Conservation (phyloP, 2,797 vertebrate species). For the Sebastes iracundus region DNA sequence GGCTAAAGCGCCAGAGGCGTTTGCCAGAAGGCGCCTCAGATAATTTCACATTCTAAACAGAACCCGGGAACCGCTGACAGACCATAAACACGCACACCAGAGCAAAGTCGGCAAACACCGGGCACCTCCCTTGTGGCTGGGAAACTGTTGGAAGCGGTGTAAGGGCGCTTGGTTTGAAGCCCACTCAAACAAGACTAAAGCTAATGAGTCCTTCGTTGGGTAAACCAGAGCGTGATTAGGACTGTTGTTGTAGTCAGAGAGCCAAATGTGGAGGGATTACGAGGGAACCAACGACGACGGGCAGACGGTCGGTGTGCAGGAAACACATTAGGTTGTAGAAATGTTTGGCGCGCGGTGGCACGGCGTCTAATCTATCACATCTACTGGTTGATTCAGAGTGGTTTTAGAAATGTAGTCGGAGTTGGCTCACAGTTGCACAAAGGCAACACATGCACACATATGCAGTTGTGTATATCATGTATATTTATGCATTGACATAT, state of each 20-base stretch:
- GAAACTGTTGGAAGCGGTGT: conserved; percentile 46
- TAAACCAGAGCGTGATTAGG: conserved; percentile 67
- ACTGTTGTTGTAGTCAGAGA: conserved; percentile 69
- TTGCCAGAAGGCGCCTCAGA: conserved; percentile 64
- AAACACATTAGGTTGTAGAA: background rate
- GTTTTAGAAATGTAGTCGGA: background rate
- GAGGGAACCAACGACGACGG: conserved; percentile 9
- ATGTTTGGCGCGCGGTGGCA: background rate
- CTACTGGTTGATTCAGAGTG: background rate
- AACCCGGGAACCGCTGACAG: conserved; percentile 56
- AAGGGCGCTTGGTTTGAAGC: conserved; percentile 63
- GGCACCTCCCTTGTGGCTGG: conserved; percentile 55
- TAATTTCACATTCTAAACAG: conserved; percentile 60
- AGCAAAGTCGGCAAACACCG: conserved; percentile 28
- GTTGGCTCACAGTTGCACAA: background rate
- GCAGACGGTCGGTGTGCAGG: background rate
- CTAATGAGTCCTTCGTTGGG: conserved; percentile 70
- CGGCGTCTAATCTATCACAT: background rate
- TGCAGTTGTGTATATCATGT: too few species aligned
- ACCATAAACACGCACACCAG: conserved; percentile 46
- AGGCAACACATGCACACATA: background rate
- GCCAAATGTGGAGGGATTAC: conserved; percentile 62
- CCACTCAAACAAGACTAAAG: conserved; percentile 69
- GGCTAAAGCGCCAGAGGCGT: conserved; percentile 34
- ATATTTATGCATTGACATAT: background rate